A percentile compares a stretch with the other conserved stretches of the same genome.
phyloP scores from a whole-genome alignment of 2,888 invertebrate genomes.

The Cataglyphis altisquamis region DNA sequence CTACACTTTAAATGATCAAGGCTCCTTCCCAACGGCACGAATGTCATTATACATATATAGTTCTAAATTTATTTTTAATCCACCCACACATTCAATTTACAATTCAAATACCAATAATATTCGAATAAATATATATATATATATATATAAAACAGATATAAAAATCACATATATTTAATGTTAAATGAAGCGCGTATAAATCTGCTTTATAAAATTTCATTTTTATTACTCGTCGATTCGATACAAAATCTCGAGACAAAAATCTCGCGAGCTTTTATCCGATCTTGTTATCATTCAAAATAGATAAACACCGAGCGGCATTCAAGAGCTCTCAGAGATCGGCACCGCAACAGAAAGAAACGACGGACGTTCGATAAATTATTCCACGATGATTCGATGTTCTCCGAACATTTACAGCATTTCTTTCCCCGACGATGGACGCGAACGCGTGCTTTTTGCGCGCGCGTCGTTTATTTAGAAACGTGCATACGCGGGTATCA shows the following conservation, averaged over 20 bases:
- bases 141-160: not conserved
- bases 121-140: not conserved
- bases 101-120: not conserved
- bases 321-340: conserved; percentile 18
- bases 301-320: conserved; percentile 31
- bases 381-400: conserved; percentile 30
- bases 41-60: not conserved
- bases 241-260: too few relatives aligned
- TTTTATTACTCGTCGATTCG: conserved; percentile 1
- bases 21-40: not conserved
- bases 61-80: not conserved
- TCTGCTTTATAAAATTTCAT: not conserved
- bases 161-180: not conserved
- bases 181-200: not conserved
- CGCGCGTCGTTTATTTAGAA: conserved; percentile 64
- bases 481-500: conserved; percentile 65
- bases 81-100: not conserved
- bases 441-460: conserved; percentile 40
- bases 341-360: not conserved
- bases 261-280: conserved; percentile 3
- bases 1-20: conserved; percentile 52
- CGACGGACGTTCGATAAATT: conserved; percentile 55
- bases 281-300: conserved; percentile 14
- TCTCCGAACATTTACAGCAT: conserved; percentile 16
- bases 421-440: conserved; percentile 25